Base-by-base conservation (phyloP, 2,888 invertebrate species). In the Malachius bipustulatus region DNA sequence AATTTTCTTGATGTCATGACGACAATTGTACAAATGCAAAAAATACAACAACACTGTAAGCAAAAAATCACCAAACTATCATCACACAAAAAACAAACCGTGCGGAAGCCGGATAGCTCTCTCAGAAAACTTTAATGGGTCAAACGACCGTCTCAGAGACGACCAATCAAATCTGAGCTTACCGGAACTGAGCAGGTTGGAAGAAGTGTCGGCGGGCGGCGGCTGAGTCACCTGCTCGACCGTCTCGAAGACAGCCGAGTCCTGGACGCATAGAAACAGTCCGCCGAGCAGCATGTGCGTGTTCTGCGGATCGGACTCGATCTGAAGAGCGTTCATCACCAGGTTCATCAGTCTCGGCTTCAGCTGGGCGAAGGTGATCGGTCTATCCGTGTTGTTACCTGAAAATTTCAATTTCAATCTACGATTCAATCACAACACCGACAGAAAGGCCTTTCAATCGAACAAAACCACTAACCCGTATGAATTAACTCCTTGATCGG, bases 261-360 rank as follows among this genome's bases (percentile, higher is more conserved):
- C 85, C 59, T 83, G 82, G 3, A 87, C 82, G 46, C 79, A 75
- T 32, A 84, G 63, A 52, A 84, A 66, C 29, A 87, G 64, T 4
- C 83, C 84, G 30, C 85, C 85, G 24, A 91, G 64, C 19, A 90
- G 63, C 79, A 89, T 83, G 55, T 90, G 89, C 2, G 87, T 82
- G 60, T 91, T 91, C 46, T 76, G 73, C 1, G 87, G 74, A 64
- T 91, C 90, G 0, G 74, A 73, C 62, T 91, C 90, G 30, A 81
- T 80, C 64, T 83, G 79, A 13, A 91, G 64, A 2, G 88, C 83
- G 56, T 79, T 82, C 60, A 87, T 80, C 11, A 91, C 64, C 14
- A 88, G 70, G 58, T 88, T 84, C 64, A 83, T 77, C 6, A 85
- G 64, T 24, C 81, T 69, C 1, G 83, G 74, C 54, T 83, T 82